Evolutionary conservation across 2,797 vertebrate genomes (phyloP), one percentile per base, ranked within the genome.

Genomic region (Crossoptilon crossoptilon): DNA sequence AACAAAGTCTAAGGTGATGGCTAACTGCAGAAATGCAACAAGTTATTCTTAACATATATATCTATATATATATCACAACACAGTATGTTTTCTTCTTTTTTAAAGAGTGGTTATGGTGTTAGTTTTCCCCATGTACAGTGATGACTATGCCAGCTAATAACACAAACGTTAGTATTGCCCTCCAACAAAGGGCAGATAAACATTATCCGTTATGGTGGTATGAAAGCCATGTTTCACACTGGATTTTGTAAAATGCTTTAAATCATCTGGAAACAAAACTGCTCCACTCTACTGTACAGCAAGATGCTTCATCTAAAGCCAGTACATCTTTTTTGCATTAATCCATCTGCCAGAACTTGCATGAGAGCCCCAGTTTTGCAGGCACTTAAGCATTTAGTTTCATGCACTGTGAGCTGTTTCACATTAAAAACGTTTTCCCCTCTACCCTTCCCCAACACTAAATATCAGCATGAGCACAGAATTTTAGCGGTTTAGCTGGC

Each of bases 31-130:
- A 79, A 56, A 43, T 91, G 37, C 21, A 72, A 69, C 46, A 31
- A 19, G 48, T 96, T 96, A 82, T 72, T 46, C 27, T 93, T 94
- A 88, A 60, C 46, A 90, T 18, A 87, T 11, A 62, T 16, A 37
- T 37, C 37, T 37, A 87, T 44, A 89, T 6, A 39, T 9, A 43
- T 33, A 33, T 33, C 8, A 43, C 43, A 43, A 35, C 14, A 74
- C 58, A 19, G 74, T 92, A 89, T 29, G 39, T 67, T 77, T 77
- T 44, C 24, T 69, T 31, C 41, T 63, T 63, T 41, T 56, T 5
- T 53, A 29, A n/a, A 67, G 12, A 35, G n/a, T 26, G 6, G 27
- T 84, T 87, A 69, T 12, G 77, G 16, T 13, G 14, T 90, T 92
- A 76, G 35, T 86, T 94, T 93, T 64, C 35, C 35, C 84, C 79